Conservation (phyloP, 2,888 invertebrate species). For the Pinctada fucata region DNA sequence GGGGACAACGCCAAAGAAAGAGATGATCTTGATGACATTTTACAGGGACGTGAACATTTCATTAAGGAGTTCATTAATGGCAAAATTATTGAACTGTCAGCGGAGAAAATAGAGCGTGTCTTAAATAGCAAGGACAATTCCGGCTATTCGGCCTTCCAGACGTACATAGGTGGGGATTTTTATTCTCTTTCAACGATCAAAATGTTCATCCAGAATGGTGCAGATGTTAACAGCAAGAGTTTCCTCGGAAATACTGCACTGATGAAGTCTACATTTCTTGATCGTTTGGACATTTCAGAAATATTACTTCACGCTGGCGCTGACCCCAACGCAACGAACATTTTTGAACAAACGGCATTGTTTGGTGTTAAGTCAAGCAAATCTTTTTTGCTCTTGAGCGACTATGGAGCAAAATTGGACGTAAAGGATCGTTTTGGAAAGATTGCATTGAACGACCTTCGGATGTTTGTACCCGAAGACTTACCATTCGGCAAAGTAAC, state of each 20-base stretch:
- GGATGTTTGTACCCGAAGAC: slow-evolving; percentile 22
- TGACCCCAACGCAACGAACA: slow-evolving; percentile 30
- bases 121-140: slow-evolving; percentile 27
- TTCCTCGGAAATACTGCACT: slow-evolving; percentile 35
- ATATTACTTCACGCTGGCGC: slow-evolving; percentile 32
- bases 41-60: background rate
- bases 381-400: slow-evolving; percentile 26
- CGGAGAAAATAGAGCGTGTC: background rate
- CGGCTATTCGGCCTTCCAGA: slow-evolving; percentile 38
- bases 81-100: background rate
- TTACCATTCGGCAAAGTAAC: slow-evolving; percentile 15
- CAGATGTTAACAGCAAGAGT: slow-evolving; percentile 19
- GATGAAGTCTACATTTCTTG: slow-evolving; percentile 21
- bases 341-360: slow-evolving; percentile 35
- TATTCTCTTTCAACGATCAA: slow-evolving; percentile 23
- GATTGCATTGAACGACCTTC: slow-evolving; percentile 10
- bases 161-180: slow-evolving; percentile 26
- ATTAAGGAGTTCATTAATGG: slow-evolving; percentile 13
- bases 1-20: slow-evolving; percentile 2
- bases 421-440: slow-evolving; percentile 30
- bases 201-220: slow-evolving; percentile 30
- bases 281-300: slow-evolving; percentile 24
- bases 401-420: slow-evolving; percentile 28
- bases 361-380: slow-evolving; percentile 21
- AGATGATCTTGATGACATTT: background rate